A percentile compares a stretch with the other conserved stretches of the same genome.
phyloP scores from a whole-genome alignment of 2,113 vertebrate species.

The Daubentonia madagascariensis region DNA sequence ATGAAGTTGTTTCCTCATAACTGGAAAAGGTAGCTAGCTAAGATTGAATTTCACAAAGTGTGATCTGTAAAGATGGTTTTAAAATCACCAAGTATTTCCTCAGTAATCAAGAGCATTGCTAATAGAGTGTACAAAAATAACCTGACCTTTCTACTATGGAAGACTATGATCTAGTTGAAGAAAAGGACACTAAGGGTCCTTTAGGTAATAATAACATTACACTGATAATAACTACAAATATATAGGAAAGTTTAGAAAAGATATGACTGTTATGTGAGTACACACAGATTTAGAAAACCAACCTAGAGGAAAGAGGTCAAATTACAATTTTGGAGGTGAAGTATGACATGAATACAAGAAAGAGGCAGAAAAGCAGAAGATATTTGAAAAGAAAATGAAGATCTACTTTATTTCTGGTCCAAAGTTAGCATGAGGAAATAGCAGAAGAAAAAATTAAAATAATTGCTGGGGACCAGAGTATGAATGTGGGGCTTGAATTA shows the following conservation, averaged over 20 bases:
- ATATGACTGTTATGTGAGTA: neutral
- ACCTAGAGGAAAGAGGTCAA: neutral
- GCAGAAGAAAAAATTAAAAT: neutral
- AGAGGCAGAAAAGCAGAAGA: neutral
- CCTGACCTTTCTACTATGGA: neutral
- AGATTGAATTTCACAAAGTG: neutral
- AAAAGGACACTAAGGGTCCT: neutral
- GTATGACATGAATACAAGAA: neutral
- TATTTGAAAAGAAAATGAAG: neutral
- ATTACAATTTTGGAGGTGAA: neutral
- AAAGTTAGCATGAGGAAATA: neutral
- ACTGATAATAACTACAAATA: neutral
- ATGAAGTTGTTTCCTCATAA: neutral
- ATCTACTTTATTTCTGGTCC: neutral
- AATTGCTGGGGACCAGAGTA: neutral
- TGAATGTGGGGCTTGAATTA: neutral
- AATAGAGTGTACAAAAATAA: neutral
- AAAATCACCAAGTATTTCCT: slow-evolving; percentile 10
- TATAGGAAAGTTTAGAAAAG: neutral
- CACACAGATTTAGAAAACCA: neutral
- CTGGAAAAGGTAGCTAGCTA: neutral
- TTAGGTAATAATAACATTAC: neutral
- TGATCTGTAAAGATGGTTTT: neutral
- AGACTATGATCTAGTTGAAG: neutral
- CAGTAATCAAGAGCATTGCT: neutral